Evolutionary conservation across 2,888 invertebrate genomes (phyloP).

Genomic region (Amiota communis): DNA sequence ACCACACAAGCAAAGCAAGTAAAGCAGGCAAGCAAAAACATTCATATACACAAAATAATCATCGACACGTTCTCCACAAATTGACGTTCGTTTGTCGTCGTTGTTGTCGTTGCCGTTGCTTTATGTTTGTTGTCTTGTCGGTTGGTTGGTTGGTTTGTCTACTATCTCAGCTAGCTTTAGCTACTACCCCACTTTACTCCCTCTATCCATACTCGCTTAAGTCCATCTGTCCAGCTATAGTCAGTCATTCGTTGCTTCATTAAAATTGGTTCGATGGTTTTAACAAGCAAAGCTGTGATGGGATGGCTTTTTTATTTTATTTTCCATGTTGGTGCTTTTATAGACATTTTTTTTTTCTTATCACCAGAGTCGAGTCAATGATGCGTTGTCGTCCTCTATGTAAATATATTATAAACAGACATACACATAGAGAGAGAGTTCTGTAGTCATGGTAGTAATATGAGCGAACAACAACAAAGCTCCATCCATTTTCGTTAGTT

Average conservation of each 20-base stretch:
- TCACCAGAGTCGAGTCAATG: conserved; percentile 2
- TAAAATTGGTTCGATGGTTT: neutral
- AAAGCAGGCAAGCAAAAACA: conserved; percentile 42
- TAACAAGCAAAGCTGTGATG: conserved; percentile 40
- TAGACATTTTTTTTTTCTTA: conserved; percentile 32
- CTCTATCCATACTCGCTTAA: too few species aligned
- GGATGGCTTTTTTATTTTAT: conserved; percentile 29
- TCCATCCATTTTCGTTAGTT: conserved; percentile 5
- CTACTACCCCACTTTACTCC: too few species aligned
- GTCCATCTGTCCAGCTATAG: neutral
- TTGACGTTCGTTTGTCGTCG: conserved; percentile 34
- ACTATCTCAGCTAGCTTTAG: too few species aligned
- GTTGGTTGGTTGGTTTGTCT: too few species aligned
- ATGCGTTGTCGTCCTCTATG: conserved; percentile 26
- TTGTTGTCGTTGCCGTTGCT: neutral
- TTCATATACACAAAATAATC: conserved; percentile 61
- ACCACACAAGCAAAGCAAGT: conserved; percentile 19
- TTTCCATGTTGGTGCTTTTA: too few species aligned
- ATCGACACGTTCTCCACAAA: conserved; percentile 60
- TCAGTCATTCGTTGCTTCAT: neutral
- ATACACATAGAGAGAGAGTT: conserved; percentile 35
- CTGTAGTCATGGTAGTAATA: neutral
- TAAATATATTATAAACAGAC: conserved; percentile 36
- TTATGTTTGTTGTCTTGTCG: too few species aligned
- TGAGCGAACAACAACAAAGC: neutral